Percentiles rank a stretch among this genome's conserved stretches.
Evolutionary conservation across 1,140 invertebrate species (phyloP).

Genomic region (Venturia canescens): DNA sequence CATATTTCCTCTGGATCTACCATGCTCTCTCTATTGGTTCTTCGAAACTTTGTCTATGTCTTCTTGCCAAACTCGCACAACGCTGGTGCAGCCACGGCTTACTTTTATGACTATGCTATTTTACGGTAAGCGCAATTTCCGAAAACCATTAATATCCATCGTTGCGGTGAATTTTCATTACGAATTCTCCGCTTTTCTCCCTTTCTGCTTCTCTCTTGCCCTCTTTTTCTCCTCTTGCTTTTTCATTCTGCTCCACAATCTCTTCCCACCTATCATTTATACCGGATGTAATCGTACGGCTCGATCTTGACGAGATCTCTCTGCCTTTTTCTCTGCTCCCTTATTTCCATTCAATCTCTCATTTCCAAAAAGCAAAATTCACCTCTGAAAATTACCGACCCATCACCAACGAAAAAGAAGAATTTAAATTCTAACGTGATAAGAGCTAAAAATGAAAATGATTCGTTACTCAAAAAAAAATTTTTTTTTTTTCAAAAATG

Average conservation of each 20-base stretch:
- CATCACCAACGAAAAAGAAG: neutral
- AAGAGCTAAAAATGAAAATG: no score
- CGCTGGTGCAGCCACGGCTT: conserved; percentile 27
- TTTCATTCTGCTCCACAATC: neutral
- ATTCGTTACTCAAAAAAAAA: no score
- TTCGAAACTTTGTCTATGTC: neutral
- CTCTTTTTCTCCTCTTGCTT: conserved; percentile 3
- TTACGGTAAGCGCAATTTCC: conserved; percentile 54
- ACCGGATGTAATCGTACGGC: conserved; percentile 8
- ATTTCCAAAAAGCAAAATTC: neutral
- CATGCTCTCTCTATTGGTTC: neutral
- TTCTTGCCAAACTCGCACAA: neutral
- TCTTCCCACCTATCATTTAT: conserved; percentile 23
- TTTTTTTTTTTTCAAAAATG: no score
- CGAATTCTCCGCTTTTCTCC: conserved; percentile 5
- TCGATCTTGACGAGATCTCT: conserved; percentile 30
- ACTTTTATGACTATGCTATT: conserved; percentile 53
- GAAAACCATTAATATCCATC: conserved; percentile 55
- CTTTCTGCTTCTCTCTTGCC: neutral
- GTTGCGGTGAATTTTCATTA: conserved; percentile 48
- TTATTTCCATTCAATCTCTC: neutral
- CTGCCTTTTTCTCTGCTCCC: neutral
- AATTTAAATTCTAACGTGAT: no score
- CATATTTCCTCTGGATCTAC: neutral
- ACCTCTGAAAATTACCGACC: neutral